Evolutionary conservation across 2,797 vertebrate species (phyloP).

Genomic region (Myotis vivesi): DNA sequence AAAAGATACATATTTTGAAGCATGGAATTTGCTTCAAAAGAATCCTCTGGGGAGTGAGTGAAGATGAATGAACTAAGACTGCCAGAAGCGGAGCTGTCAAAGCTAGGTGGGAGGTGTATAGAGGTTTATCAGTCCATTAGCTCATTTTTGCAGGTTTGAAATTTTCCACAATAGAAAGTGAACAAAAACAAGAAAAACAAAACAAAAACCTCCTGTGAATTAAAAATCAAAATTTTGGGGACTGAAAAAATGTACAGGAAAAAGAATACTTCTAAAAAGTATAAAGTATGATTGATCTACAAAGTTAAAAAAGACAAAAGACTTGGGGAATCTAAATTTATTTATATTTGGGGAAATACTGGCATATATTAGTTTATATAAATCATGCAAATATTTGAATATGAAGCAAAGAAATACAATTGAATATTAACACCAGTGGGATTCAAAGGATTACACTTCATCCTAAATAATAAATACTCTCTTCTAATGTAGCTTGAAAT

Average conservation of each 20-base stretch:
- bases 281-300: not conserved
- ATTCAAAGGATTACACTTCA: not conserved
- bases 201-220: not conserved
- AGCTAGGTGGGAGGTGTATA: not conserved
- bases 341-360: not conserved
- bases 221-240: not conserved
- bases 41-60: not conserved
- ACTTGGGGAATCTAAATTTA: not conserved
- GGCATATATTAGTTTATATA: not conserved
- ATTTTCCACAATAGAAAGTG: not conserved
- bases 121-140: not conserved
- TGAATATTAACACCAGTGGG: not conserved
- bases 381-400: not conserved
- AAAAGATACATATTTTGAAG: not conserved
- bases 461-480: not conserved
- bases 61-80: not conserved
- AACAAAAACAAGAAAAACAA: not conserved
- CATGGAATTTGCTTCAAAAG: constrained; percentile 39
- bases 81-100: not conserved
- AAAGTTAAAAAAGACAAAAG: not conserved
- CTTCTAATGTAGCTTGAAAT: not conserved
- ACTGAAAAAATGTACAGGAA: not conserved
- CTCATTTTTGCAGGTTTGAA: not conserved
- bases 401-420: not conserved
- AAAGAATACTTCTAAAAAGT: not conserved